phyloP scores from a whole-genome alignment of 2,113 vertebrate genomes.

The Rhinogobius similis region DNA sequence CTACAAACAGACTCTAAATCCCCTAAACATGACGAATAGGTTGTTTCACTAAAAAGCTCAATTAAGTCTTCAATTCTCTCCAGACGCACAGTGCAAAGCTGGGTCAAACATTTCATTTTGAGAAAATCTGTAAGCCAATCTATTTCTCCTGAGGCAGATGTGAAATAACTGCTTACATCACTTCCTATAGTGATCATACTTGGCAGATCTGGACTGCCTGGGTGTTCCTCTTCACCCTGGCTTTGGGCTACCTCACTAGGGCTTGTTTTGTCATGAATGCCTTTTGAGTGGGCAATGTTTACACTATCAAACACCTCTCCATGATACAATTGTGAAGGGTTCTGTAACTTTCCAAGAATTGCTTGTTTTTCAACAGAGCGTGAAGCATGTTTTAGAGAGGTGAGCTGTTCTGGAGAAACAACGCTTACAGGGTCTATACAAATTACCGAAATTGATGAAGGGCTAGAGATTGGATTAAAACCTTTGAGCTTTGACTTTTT shows the following conservation, averaged over 20 bases:
- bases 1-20: background rate
- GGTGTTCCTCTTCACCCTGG: background rate
- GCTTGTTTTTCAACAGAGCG: slow-evolving; percentile 18
- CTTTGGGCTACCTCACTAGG: background rate
- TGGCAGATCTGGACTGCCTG: background rate
- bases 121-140: slow-evolving; percentile 52
- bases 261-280: background rate
- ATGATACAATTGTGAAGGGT: background rate
- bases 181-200: slow-evolving; percentile 18
- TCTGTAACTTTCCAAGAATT: background rate
- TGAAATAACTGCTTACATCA: slow-evolving; percentile 27
- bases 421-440: slow-evolving; percentile 12
- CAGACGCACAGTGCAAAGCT: slow-evolving; percentile 50
- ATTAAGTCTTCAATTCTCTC: slow-evolving; percentile 38
- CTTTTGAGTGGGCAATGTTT: background rate
- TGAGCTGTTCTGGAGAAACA: background rate
- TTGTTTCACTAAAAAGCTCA: slow-evolving; percentile 30
- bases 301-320: slow-evolving; percentile 17
- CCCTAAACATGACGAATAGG: slow-evolving; percentile 49
- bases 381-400: background rate
- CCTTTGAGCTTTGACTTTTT: slow-evolving; percentile 7
- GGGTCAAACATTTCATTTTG: slow-evolving; percentile 58
- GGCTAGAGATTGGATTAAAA: slow-evolving; percentile 13
- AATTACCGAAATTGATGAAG: slow-evolving; percentile 31
- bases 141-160: slow-evolving; percentile 41